Evolutionary conservation across 92 coral and sea anemone species (phyloP), one percentile per base, ranked within the genome.

Genomic region (Phenganax stokvisi): DNA sequence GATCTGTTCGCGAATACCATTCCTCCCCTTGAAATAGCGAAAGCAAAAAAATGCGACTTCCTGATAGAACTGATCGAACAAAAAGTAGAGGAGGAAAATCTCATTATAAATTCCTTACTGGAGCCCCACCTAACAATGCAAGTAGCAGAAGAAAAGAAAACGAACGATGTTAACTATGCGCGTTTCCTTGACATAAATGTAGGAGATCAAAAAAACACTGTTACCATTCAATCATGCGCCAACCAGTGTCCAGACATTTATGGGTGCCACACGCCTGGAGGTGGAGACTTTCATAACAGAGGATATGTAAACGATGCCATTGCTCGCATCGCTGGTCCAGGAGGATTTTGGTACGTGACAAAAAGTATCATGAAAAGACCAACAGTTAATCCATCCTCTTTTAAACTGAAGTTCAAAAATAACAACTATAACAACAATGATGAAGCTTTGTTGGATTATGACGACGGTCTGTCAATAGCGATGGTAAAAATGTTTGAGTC

Each of bases 231-330:
- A 69, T 86, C 86, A 31, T 86, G 86, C 69, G 20, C 79, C 51
- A 86, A 86, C 77, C 58, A 82, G 13, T 86, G 89, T 70, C 89
- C 89, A 53, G 89, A 86, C 53, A 80, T 85, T 54, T 86, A 86
- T 55, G 52, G 57, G 30, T 76, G 75, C 25, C 86, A 86, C 53
- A 77, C 75, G 55, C 83, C 85, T 57, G 85, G 88, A 9, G 88
- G 58, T 12, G 79, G 85, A 3, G 68, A 68, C 51, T 81, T 69
- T 71, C 85, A 81, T 64, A 71, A 81, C 51, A 37, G 71, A 28
- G 79, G 79, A 16, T 81, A 71, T 6, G 17, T 72, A 27, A 71
- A 81, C 64, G 62, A 67, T 37, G 67, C 84, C 53, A 61, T 52
- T 9, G 84, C 64, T n/a, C 54, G 60, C 15, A 72, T 67, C 5